Evolutionary conservation across 2,113 vertebrate genomes (phyloP).

Genomic region (Perca fluviatilis): DNA sequence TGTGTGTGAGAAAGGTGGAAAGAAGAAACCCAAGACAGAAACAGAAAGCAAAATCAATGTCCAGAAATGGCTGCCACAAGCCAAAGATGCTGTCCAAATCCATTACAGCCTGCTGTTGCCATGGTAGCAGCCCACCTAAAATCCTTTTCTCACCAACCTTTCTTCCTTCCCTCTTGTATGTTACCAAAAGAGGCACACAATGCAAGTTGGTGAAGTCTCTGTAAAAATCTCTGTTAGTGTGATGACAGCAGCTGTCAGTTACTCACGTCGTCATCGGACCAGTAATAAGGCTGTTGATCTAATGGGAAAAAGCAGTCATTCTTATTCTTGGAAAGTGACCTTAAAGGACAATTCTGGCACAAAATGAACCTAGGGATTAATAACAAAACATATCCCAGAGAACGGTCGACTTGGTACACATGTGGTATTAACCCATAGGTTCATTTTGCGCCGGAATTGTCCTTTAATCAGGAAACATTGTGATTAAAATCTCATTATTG

Average conservation of each 20-base stretch:
- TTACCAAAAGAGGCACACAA: slow-evolving; percentile 30
- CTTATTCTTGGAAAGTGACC: slow-evolving; percentile 1
- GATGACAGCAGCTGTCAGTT: slow-evolving; percentile 46
- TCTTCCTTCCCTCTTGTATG: slow-evolving; percentile 9
- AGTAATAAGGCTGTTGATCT: slow-evolving; percentile 2
- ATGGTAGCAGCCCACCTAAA: slow-evolving; percentile 62
- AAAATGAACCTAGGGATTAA: too few species aligned
- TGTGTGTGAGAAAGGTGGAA: neutral
- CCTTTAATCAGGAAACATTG: neutral
- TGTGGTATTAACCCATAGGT: too few species aligned
- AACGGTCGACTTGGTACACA: too few species aligned
- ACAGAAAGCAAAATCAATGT: slow-evolving; percentile 18
- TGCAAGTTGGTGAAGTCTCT: slow-evolving; percentile 2
- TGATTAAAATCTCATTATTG: slow-evolving; percentile 26
- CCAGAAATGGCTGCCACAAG: slow-evolving; percentile 35
- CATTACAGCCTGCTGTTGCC: slow-evolving; percentile 49
- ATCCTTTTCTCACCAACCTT: slow-evolving; percentile 18
- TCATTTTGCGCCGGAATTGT: too few species aligned
- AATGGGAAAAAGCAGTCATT: slow-evolving; percentile 1
- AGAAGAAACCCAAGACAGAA: slow-evolving; percentile 3
- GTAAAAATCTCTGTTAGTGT: neutral
- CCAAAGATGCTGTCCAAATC: slow-evolving; percentile 43
- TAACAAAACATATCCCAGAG: too few species aligned
- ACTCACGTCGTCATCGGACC: neutral
- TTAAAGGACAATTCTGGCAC: neutral